Base-by-base conservation (phyloP, 2,113 vertebrate species). In the Empidonax traillii region DNA sequence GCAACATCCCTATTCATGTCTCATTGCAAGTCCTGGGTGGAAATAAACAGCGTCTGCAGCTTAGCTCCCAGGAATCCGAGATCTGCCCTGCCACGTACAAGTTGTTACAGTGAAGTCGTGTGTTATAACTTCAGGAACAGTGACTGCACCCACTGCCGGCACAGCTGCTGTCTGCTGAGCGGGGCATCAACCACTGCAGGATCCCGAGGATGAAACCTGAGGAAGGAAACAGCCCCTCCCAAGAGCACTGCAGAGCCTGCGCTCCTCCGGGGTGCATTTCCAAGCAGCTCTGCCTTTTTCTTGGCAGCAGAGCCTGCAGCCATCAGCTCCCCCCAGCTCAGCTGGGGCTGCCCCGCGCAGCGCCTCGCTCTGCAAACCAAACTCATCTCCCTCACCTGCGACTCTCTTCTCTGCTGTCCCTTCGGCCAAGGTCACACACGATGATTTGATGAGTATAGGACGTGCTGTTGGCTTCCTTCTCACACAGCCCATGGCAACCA, bases 321-420 rank as follows among this genome's bases (percentile, higher is more conserved):
- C 0, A 33, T 3, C 8, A 3, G 39, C 39, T 39, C 39, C 39
- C 39, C 39, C 39, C 39, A 39, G 39, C 39, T 39, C 39, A 39
- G 39, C 24, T 33, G 3, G 31, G 1, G 0, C n/a, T 27, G 25
- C 52, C 41, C 39, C 0, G 0, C 0, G 8, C 14, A 6, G 19
- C 7, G 19, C 63, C 16, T 47, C 5, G 0, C 28, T 74, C 63
- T 4, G 1, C 3, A 49, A 62, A 23, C 63, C 85, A 5, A 30
- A 4, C 33, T 53, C 28, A 25, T 1, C 21, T 51, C 56, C 44
- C 66, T 51, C 5, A 2, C 62, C 47, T 56, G 2, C 1, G 0
- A 1, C 49, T 46, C 37, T 37, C 43, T 58, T 25, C 81, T 53
- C 47, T 8, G 0, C n/a, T 74, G 77, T 30, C 43, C n/a, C 56